Evolutionary conservation across 2,797 vertebrate species (phyloP).

Genomic region (Sebastes kiyomatsui): DNA sequence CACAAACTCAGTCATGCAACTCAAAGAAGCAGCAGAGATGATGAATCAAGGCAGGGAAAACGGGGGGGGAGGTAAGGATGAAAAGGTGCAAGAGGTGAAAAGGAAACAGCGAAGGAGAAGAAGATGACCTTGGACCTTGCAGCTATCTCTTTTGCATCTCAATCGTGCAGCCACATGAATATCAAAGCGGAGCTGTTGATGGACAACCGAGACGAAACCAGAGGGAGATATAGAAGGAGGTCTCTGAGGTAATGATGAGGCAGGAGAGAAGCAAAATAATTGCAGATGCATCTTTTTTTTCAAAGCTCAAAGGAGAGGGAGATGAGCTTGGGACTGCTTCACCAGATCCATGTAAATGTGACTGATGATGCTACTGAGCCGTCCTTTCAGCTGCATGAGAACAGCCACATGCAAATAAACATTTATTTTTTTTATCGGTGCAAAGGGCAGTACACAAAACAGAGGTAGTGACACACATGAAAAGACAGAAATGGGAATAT

Average conservation of each 20-base stretch:
- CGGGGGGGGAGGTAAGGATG: background rate
- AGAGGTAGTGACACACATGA: background rate
- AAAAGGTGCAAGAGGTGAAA: conserved; percentile 19
- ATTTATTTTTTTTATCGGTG: background rate
- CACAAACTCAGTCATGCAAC: conserved; percentile 6
- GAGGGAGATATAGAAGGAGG: conserved; percentile 18
- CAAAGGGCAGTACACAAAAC: background rate
- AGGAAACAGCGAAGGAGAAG: conserved; percentile 41
- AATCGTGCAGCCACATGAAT: conserved; percentile 72
- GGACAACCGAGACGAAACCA: conserved; percentile 59
- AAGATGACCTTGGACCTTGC: conserved; percentile 61
- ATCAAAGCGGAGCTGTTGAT: conserved; percentile 78
- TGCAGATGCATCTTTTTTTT: conserved; percentile 68
- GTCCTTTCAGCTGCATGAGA: conserved; percentile 12
- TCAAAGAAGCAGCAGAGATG: conserved; percentile 6
- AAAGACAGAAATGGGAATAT: background rate
- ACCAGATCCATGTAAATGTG: conserved; percentile 51
- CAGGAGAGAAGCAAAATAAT: conserved; percentile 57
- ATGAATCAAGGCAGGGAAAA: background rate
- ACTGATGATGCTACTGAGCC: background rate
- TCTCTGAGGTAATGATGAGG: conserved; percentile 67
- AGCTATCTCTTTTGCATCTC: conserved; percentile 64
- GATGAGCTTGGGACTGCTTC: conserved; percentile 49
- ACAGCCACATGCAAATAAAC: conserved; percentile 18
- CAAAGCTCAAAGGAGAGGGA: conserved; percentile 60